Conservation (phyloP, 2,113 vertebrate species). For the Sorex fumeus region DNA sequence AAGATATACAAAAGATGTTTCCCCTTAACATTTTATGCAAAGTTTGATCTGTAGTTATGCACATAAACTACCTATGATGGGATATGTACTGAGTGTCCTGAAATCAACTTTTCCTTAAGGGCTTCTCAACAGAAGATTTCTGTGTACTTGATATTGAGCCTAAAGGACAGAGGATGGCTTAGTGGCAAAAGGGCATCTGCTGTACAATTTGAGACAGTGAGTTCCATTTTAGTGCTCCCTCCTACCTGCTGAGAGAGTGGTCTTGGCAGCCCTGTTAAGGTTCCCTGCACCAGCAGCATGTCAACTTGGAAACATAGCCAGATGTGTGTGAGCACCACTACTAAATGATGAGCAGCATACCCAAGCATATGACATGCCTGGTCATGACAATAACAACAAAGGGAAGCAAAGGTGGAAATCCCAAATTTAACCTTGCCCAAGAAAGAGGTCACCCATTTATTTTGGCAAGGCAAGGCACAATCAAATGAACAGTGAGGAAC, state of each 20-base stretch:
- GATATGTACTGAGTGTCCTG: background rate
- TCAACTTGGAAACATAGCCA: too few relatives aligned
- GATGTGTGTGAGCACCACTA: too few relatives aligned
- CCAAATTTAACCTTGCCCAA: background rate
- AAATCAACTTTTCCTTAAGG: slow-evolving; percentile 11
- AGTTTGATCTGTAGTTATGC: background rate
- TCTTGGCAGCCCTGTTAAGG: too few relatives aligned
- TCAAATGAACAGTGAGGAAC: background rate
- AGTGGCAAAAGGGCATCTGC: too few relatives aligned
- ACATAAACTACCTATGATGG: background rate
- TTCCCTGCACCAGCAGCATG: too few relatives aligned
- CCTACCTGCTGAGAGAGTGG: background rate
- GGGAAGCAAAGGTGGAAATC: background rate
- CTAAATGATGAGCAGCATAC: too few relatives aligned
- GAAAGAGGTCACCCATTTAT: background rate
- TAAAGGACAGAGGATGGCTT: too few relatives aligned
- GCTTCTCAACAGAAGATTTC: background rate
- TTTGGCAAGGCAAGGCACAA: too few relatives aligned
- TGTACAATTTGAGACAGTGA: too few relatives aligned
- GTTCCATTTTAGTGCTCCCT: too few relatives aligned
- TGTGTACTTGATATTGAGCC: background rate
- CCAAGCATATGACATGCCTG: too few relatives aligned
- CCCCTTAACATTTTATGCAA: background rate
- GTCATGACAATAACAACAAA: too few relatives aligned
- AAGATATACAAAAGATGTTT: background rate